Base-by-base conservation (phyloP, 2,888 invertebrate genomes). In the Eupithecia subfuscata region DNA sequence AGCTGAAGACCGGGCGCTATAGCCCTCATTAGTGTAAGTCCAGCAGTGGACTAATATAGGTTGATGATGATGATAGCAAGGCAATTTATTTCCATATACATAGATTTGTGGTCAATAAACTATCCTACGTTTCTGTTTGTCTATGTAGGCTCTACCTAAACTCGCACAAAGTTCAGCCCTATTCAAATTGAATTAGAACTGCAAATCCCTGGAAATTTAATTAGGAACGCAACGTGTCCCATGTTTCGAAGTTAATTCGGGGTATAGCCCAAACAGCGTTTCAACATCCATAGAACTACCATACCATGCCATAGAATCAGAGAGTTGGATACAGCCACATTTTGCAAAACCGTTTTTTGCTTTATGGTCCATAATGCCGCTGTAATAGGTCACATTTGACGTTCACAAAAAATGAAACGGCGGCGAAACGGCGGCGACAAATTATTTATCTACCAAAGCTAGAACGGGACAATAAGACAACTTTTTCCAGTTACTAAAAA, bases 171-270 rank as follows among this genome's bases (percentile, higher is more conserved):
- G 65, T 73, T 73, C 64, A 74, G 37, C 6, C 67, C 68, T n/a
- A 71, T 56, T 30, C 65, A 69, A 76, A 74, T 76, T 69, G 71
- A 74, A 71, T 76, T 52, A 71, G 63, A 48, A 45, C 74, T 74
- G 64, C 73, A 74, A 74, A 76, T 71, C 76, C 76, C 71, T 76
- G 69, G 69, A 69, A 76, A 76, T 74, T 74, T 65, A 74, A 76
- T 76, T 76, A 74, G 30, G 7, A 40, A 67, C 56, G 52, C 52
- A 73, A 71, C 71, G 69, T 73, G 52, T 65, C 74, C 69, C 72
- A 22, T 52, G 67, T 68, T 70, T 25, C 63, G 69, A 74, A 76
- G 65, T 73, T 73, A 67, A 70, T 75, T 73, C 48, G 71, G 64
- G 45, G 52, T 52, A 37, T 40, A 16, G 18, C 70, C 12, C 43